Conservation (phyloP, 2,888 invertebrate species). For the Lypha dubia region DNA sequence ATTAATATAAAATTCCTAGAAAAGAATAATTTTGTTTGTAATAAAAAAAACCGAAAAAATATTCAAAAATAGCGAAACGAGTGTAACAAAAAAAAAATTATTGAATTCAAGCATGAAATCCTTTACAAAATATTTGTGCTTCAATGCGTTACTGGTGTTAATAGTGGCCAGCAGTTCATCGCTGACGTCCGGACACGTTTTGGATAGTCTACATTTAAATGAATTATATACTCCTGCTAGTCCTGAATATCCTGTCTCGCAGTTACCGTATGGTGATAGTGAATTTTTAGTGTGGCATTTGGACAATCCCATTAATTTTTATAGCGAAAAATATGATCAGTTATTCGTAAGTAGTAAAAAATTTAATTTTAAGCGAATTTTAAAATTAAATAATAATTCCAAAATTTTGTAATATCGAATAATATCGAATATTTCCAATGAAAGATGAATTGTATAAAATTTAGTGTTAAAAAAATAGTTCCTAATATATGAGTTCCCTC, state of each 20-base stretch:
- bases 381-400: too few species aligned
- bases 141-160: constrained; percentile 73
- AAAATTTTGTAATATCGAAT: too few species aligned
- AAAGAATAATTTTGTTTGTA: constrained; percentile 52
- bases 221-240: constrained; percentile 78
- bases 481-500: too few species aligned
- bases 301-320: constrained; percentile 89
- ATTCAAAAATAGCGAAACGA: not conserved
- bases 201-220: constrained; percentile 79
- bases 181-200: constrained; percentile 75
- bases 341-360: constrained; percentile 93
- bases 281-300: constrained; percentile 79
- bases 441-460: too few species aligned
- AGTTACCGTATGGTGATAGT: constrained; percentile 80
- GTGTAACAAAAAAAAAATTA: constrained; percentile 56
- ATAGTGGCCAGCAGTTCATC: constrained; percentile 65
- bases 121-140: constrained; percentile 75
- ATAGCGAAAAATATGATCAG: constrained; percentile 88
- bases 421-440: too few species aligned
- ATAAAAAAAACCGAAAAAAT: constrained; percentile 7
- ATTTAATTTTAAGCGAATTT: too few species aligned
- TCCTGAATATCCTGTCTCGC: constrained; percentile 74
- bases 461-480: too few species aligned
- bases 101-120: constrained; percentile 65
- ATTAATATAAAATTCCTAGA: constrained; percentile 10